Evolutionary conservation across 2,797 vertebrate genomes (phyloP).

Genomic region (Platyrinchus mystaceus): DNA sequence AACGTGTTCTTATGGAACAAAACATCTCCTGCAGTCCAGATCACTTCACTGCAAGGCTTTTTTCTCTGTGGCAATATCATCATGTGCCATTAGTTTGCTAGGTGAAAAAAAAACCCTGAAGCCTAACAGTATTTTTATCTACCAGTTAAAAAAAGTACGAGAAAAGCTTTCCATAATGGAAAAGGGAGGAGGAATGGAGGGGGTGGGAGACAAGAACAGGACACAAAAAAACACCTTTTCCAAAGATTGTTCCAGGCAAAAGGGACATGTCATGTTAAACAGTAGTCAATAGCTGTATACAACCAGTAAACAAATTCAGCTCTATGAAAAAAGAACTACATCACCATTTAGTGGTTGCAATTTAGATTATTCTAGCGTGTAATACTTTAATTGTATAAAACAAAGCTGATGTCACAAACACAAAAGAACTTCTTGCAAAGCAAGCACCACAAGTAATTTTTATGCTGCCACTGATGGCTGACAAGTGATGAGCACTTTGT

Average conservation of each 20-base stretch:
- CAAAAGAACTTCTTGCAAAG: conserved; percentile 85
- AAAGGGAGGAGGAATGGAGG: conserved; percentile 39
- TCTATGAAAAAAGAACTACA: conserved; percentile 81
- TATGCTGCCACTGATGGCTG: conserved; percentile 82
- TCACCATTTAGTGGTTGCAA: conserved; percentile 87
- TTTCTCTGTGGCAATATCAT: conserved; percentile 26
- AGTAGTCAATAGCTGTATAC: conserved; percentile 86
- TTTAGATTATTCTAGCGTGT: conserved; percentile 96
- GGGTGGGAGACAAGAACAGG: conserved; percentile 36
- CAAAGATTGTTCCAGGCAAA: conserved; percentile 59
- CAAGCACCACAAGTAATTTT: conserved; percentile 87
- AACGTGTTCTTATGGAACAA: neutral
- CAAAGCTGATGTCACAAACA: conserved; percentile 91
- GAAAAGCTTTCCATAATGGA: conserved; percentile 53
- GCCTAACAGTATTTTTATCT: conserved; percentile 59
- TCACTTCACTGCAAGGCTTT: conserved; percentile 13
- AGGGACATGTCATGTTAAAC: conserved; percentile 86
- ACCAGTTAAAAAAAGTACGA: conserved; percentile 47
- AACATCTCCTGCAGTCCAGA: conserved; percentile 39
- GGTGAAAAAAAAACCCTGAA: neutral
- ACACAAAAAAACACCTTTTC: conserved; percentile 60
- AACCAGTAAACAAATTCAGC: conserved; percentile 92
- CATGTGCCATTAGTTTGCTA: conserved; percentile 25
- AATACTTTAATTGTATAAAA: conserved; percentile 96
- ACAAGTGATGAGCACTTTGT: conserved; percentile 87